phyloP scores from a whole-genome alignment of 2,113 vertebrate genomes.

The Drymodes brunneopygia region DNA sequence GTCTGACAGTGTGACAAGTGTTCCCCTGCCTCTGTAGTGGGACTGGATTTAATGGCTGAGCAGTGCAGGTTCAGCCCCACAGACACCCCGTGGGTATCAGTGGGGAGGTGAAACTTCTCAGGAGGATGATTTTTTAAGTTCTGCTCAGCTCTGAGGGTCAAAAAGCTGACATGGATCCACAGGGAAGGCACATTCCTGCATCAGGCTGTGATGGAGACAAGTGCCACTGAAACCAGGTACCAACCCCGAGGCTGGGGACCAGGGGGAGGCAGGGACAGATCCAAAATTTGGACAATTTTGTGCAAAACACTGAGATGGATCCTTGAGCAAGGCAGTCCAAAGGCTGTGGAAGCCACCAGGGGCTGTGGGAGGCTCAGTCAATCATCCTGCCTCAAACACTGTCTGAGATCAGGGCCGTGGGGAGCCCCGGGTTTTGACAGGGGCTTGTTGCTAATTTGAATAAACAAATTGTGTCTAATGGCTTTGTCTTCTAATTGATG shows the following conservation, averaged over 20 bases:
- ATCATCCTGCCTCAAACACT: not conserved
- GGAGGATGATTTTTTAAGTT: fast-evolving
- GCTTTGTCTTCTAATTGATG: not conserved
- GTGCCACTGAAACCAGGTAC: fast-evolving
- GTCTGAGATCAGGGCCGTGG: not conserved
- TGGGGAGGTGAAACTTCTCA: not conserved
- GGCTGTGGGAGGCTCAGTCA: not conserved
- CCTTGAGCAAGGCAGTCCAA: not conserved
- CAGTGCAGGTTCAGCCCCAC: fast-evolving
- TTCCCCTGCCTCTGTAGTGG: not conserved
- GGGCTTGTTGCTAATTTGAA: not conserved
- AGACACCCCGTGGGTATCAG: not conserved
- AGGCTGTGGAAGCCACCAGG: not conserved
- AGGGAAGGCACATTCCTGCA: fast-evolving
- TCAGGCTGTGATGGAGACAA: not conserved
- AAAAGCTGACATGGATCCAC: fast-evolving
- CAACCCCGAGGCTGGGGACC: not conserved
- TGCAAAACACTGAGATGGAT: not conserved
- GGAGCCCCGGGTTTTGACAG: not conserved
- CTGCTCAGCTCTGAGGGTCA: not conserved
- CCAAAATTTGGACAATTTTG: too few species aligned
- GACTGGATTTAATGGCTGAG: not conserved
- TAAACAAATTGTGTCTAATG: not conserved
- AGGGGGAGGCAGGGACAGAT: not conserved
- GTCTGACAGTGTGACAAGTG: too few species aligned